These are phyloP conservation scores for Zaprionus vittiger DNA, from an alignment of 1,140 invertebrate species.

Conservation along the genomic window DNA sequence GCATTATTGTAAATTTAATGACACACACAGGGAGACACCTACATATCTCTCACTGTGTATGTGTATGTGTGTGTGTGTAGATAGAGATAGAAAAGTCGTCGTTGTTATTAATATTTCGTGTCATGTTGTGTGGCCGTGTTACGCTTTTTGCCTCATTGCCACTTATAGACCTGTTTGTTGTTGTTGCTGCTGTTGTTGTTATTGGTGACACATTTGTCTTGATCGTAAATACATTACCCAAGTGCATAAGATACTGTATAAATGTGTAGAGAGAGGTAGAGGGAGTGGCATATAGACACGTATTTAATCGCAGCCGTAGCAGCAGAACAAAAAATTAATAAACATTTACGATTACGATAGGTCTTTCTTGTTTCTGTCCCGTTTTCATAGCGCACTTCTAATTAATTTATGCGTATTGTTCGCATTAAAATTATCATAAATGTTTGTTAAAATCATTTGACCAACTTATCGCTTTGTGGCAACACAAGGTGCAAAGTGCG, in stretches of 20 bases:
- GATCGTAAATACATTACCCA: conserved; percentile 78
- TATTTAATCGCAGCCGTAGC: conserved; percentile 40
- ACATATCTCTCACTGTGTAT: conserved; percentile 1
- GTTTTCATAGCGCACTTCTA: conserved; percentile 40
- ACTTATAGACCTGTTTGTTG: conserved; percentile 46
- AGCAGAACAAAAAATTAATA: conserved; percentile 64
- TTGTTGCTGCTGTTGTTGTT: conserved; percentile 42
- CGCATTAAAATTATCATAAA: conserved; percentile 73
- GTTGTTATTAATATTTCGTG: conserved; percentile 62
- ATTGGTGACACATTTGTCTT: conserved; percentile 73
- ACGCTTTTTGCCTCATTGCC: conserved; percentile 77
- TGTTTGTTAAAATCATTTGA: conserved; percentile 50
- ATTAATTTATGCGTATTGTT: conserved; percentile 74
- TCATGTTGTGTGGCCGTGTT: conserved; percentile 81
- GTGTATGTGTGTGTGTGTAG: neutral
- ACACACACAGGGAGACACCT: conserved; percentile 6
- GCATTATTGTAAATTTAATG: conserved; percentile 82
- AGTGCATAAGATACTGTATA: conserved; percentile 44
- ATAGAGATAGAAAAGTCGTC: conserved; percentile 66
- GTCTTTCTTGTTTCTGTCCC: conserved; percentile 49
- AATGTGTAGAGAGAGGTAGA: neutral
- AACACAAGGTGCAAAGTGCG: conserved; percentile 24
- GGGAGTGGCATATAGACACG: conserved; percentile 12
- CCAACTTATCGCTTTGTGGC: conserved; percentile 26
- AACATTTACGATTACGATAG: conserved; percentile 70